A percentile compares a stretch with the other conserved stretches of the same genome.
Conservation (phyloP, 2,113 vertebrate species). For the Ochotona curzoniae region DNA sequence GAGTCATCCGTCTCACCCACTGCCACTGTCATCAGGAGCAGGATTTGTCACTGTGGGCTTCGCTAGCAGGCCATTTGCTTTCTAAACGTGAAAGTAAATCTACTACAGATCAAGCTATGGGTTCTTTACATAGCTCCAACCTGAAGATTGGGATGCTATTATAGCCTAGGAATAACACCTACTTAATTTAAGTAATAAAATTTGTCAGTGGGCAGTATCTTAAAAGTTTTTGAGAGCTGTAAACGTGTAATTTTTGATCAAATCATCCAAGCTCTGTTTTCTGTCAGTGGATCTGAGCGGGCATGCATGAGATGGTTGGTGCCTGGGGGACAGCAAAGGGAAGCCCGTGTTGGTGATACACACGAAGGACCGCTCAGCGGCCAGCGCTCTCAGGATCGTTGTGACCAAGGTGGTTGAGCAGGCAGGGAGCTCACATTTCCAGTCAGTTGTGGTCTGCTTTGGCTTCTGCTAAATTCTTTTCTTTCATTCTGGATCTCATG, state of each 20-base stretch:
- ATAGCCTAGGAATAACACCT: background rate
- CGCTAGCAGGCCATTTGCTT: background rate
- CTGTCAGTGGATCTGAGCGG: background rate
- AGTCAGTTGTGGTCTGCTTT: background rate
- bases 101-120: background rate
- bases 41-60: constrained; percentile 57
- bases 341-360: too few species aligned
- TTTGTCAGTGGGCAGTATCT: background rate
- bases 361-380: too few species aligned
- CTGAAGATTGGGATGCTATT: background rate
- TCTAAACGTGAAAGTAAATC: background rate
- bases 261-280: background rate
- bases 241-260: background rate
- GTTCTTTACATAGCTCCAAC: background rate
- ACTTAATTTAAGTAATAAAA: background rate
- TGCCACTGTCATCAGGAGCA: constrained; percentile 39
- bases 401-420: background rate
- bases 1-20: constrained; percentile 69
- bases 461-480: background rate
- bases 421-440: background rate
- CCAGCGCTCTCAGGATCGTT: background rate
- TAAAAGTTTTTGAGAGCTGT: background rate
- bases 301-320: background rate
- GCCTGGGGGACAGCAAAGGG: background rate
- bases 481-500: background rate